phyloP scores from a whole-genome alignment of 2,888 invertebrate species.

The Anagyrus pseudococci region DNA sequence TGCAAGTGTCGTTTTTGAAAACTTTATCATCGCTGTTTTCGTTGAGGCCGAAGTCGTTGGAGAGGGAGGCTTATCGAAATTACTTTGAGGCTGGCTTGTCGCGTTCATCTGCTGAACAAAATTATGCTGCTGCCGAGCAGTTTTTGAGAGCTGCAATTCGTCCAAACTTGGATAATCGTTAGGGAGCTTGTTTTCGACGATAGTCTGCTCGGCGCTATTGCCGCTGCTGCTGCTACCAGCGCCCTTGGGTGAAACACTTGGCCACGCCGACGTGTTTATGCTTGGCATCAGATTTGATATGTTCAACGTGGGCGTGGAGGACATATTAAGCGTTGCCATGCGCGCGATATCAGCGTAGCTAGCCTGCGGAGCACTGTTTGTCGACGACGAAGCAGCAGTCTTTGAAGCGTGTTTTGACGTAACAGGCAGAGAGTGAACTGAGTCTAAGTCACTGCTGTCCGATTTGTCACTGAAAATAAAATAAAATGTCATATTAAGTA shows the following conservation, averaged over 20 bases:
- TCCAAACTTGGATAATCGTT: conserved; percentile 59
- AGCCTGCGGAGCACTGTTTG: conserved; percentile 63
- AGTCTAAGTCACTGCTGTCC: conserved; percentile 84
- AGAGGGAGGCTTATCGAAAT: conserved; percentile 55
- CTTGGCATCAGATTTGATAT: conserved; percentile 52
- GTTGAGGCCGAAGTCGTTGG: no score
- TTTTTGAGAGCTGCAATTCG: conserved; percentile 54
- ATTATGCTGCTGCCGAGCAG: conserved; percentile 51
- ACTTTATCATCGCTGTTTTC: not conserved
- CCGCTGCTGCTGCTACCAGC: not conserved
- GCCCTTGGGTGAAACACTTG: conserved; percentile 47
- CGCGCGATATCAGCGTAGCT: conserved; percentile 87
- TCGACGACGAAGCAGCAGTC: conserved; percentile 55
- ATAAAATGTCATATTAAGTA: not conserved
- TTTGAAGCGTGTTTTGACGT: conserved; percentile 57
- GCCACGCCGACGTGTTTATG: conserved; percentile 51
- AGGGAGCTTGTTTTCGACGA: conserved; percentile 57
- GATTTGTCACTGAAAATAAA: conserved; percentile 70
- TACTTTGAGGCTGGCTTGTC: conserved; percentile 44
- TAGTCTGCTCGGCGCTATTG: conserved; percentile 45
- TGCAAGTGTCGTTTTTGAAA: conserved; percentile 50
- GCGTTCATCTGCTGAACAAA: conserved; percentile 51
- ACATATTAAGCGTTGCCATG: conserved; percentile 60
- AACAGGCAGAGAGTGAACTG: conserved; percentile 73
- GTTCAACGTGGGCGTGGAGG: conserved; percentile 51